Percentiles rank a stretch among this genome's conserved stretches.
Evolutionary conservation across 2,113 vertebrate species (phyloP).

Genomic region (Notothenia coriiceps): DNA sequence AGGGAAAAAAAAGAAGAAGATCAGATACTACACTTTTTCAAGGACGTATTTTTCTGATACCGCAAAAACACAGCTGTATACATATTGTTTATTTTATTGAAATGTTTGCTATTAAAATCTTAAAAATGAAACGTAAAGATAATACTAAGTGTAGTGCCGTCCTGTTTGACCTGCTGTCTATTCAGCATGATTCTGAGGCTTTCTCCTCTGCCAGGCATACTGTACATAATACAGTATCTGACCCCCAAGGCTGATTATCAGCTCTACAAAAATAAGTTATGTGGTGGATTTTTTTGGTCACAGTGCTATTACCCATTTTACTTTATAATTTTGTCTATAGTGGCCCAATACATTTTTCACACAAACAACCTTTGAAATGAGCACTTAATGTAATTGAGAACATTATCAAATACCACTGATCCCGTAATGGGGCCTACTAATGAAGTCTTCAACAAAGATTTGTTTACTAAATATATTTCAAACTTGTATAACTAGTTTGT

Average conservation of each 20-base stretch:
- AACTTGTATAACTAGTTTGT: slow-evolving; percentile 23
- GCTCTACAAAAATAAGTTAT: not conserved
- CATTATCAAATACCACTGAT: not conserved
- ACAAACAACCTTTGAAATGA: not conserved
- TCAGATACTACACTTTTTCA: too few relatives aligned
- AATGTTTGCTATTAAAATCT: too few relatives aligned
- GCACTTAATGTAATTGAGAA: not conserved
- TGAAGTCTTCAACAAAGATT: not conserved
- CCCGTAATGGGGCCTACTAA: not conserved
- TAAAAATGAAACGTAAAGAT: too few relatives aligned
- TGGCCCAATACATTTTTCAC: not conserved
- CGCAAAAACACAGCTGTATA: too few relatives aligned
- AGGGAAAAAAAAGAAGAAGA: too few relatives aligned
- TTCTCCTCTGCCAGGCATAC: not conserved
- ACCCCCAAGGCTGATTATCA: not conserved
- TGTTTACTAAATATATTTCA: slow-evolving; percentile 2
- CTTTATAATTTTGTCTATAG: too few relatives aligned
- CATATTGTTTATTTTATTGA: too few relatives aligned
- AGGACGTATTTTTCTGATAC: too few relatives aligned
- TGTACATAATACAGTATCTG: not conserved
- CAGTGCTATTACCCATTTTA: not conserved
- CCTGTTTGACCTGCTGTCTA: not conserved
- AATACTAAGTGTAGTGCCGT: not conserved
- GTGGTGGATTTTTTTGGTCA: not conserved
- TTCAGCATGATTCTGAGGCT: not conserved